phyloP scores from a whole-genome alignment of 1,140 invertebrate species.

The Metopolophium dirhodum region DNA sequence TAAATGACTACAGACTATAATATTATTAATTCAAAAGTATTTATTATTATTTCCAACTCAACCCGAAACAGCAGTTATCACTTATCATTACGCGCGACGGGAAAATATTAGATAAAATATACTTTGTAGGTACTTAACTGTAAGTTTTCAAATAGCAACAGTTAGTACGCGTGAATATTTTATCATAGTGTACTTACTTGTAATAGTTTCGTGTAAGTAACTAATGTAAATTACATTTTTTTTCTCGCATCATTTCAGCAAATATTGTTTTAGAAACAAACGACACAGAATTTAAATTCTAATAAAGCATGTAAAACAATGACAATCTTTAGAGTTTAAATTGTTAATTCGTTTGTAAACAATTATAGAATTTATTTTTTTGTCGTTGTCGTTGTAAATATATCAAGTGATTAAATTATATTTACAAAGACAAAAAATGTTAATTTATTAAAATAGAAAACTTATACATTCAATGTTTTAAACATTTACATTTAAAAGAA shows the following conservation, averaged over 20 bases:
- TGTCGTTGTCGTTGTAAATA: background rate
- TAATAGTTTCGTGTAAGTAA: background rate
- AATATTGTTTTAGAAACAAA: background rate
- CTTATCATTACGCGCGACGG: background rate
- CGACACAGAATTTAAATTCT: background rate
- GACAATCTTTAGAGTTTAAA: background rate
- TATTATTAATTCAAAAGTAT: background rate
- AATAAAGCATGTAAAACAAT: background rate
- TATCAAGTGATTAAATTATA: background rate
- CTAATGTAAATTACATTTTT: background rate
- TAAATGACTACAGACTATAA: no score
- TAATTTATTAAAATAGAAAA: background rate
- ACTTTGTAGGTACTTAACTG: no score
- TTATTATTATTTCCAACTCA: background rate
- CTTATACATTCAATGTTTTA: background rate
- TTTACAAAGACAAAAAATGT: background rate
- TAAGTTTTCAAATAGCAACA: background rate
- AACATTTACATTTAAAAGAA: background rate
- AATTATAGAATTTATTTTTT: background rate
- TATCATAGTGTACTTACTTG: background rate
- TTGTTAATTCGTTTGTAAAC: background rate
- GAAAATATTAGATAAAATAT: no score
- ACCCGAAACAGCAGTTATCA: no score
- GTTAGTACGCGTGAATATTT: background rate
- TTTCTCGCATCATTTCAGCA: background rate